A percentile compares a stretch with the other conserved stretches of the same genome.
These are phyloP conservation scores for Lycopodina hypogea DNA, from an alignment of 37 sponge, comb jelly and placozoan genomes.

Conservation along the genomic window DNA sequence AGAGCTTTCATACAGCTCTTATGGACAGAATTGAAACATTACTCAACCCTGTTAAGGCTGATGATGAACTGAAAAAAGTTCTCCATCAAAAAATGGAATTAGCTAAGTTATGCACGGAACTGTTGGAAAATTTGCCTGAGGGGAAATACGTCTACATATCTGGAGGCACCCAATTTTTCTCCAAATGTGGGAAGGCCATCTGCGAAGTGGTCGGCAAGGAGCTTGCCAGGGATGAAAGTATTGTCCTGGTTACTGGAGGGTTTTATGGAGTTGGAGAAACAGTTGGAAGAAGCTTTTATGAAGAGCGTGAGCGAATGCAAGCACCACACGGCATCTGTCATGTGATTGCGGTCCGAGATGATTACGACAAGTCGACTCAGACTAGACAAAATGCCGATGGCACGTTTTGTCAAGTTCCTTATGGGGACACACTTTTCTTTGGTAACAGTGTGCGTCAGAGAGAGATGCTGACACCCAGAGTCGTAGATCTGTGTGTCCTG, in stretches of 20 bases:
- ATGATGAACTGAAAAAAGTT: conserved; percentile 22
- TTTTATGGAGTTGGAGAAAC: conserved; percentile 85
- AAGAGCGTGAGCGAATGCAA: conserved; percentile 34
- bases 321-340: conserved; percentile 58
- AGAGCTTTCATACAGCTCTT: conserved; percentile 23
- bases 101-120: conserved; percentile 21
- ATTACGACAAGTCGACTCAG: conserved; percentile 65
- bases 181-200: conserved; percentile 48
- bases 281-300: conserved; percentile 55
- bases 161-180: conserved; percentile 71
- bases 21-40: conserved; percentile 35
- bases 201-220: conserved; percentile 61
- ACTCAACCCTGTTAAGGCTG: conserved; percentile 40
- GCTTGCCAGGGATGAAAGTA: conserved; percentile 49
- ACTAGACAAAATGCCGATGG: conserved; percentile 71
- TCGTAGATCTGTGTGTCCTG: conserved; percentile 59
- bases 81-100: conserved; percentile 30
- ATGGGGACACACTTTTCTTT: conserved; percentile 70
- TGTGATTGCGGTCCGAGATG: conserved; percentile 57
- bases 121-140: conserved; percentile 34
- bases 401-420: conserved; percentile 63
- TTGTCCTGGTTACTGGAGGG: conserved; percentile 77
- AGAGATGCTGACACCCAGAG: conserved; percentile 53
- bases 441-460: conserved; percentile 77
- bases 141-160: conserved; percentile 71